Percentiles rank a stretch among this genome's conserved stretches.
phyloP scores from a whole-genome alignment of 2,888 invertebrate species.

The Spisula subtruncata region DNA sequence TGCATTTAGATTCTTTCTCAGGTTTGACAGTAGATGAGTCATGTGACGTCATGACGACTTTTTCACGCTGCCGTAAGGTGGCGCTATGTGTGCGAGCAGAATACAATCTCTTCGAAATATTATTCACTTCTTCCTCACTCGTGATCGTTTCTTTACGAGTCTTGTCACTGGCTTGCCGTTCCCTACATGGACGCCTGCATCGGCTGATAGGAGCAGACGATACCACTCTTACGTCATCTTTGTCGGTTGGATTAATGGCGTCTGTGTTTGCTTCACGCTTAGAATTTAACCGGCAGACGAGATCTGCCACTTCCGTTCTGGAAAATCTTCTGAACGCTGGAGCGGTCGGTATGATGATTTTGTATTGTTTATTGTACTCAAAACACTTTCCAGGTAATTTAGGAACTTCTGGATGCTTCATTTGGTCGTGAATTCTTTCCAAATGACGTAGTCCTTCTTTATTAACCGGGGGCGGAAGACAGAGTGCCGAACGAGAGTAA shows the following conservation, averaged over 20 bases:
- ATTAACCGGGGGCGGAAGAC: slow-evolving; percentile 69
- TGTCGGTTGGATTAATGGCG: background rate
- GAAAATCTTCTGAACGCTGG: slow-evolving; percentile 79
- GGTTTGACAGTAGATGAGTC: background rate
- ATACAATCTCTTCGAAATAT: slow-evolving; percentile 18
- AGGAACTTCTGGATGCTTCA: slow-evolving; percentile 67
- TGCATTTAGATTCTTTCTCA: background rate
- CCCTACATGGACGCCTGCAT: background rate
- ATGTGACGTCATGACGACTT: background rate
- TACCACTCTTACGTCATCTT: background rate
- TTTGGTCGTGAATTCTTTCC: slow-evolving; percentile 73
- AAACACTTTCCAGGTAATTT: slow-evolving; percentile 68
- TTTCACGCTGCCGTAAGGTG: slow-evolving; percentile 30
- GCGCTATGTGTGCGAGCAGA: slow-evolving; percentile 25
- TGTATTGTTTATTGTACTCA: slow-evolving; percentile 76
- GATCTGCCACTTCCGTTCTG: slow-evolving; percentile 40
- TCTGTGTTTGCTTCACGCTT: background rate
- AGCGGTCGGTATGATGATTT: slow-evolving; percentile 77
- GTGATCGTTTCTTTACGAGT: background rate
- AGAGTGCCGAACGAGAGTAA: slow-evolving; percentile 58
- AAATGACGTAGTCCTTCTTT: slow-evolving; percentile 73
- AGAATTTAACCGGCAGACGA: slow-evolving; percentile 51
- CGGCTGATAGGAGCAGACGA: background rate
- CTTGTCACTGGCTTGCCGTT: background rate
- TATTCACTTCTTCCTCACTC: background rate